phyloP scores from a whole-genome alignment of 1,140 invertebrate species.

The Coenobita brevimanus region DNA sequence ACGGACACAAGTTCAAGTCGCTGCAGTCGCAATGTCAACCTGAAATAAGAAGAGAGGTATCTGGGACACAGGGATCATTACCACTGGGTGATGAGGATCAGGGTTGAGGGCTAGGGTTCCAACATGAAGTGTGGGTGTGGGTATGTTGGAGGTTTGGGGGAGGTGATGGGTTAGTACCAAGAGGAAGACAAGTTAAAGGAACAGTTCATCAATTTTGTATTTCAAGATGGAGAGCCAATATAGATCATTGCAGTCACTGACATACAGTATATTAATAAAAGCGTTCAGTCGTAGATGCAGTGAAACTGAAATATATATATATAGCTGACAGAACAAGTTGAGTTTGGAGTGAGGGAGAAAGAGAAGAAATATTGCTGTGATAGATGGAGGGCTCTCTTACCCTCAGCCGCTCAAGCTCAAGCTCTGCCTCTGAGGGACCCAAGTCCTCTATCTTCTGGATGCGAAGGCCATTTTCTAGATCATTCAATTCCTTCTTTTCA shows the following conservation, averaged over 20 bases:
- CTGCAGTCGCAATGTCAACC: background rate
- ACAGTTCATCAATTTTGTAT: constrained; percentile 11
- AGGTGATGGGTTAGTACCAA: constrained; percentile 42
- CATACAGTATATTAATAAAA: background rate
- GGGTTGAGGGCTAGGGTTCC: background rate
- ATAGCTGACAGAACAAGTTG: constrained; percentile 1
- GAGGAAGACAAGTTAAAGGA: constrained; percentile 46
- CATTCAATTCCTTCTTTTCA: constrained; percentile 91
- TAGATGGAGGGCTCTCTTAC: constrained; percentile 61
- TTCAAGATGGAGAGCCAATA: too few species aligned
- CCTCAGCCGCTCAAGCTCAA: constrained; percentile 77
- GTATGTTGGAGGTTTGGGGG: constrained; percentile 35
- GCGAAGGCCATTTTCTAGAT: constrained; percentile 83
- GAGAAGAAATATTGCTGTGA: background rate
- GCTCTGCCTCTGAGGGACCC: constrained; percentile 79
- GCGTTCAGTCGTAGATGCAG: too few species aligned
- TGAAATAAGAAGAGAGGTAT: background rate
- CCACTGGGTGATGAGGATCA: background rate
- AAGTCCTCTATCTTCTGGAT: constrained; percentile 76
- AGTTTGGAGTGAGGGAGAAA: constrained; percentile 25
- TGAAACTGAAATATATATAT: too few species aligned
- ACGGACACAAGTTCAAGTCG: background rate
- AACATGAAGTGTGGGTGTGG: constrained; percentile 29
- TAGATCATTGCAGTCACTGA: background rate
- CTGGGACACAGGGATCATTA: background rate